Evolutionary conservation across 2,113 vertebrate genomes (phyloP).

Genomic region (Elephantulus edwardii): DNA sequence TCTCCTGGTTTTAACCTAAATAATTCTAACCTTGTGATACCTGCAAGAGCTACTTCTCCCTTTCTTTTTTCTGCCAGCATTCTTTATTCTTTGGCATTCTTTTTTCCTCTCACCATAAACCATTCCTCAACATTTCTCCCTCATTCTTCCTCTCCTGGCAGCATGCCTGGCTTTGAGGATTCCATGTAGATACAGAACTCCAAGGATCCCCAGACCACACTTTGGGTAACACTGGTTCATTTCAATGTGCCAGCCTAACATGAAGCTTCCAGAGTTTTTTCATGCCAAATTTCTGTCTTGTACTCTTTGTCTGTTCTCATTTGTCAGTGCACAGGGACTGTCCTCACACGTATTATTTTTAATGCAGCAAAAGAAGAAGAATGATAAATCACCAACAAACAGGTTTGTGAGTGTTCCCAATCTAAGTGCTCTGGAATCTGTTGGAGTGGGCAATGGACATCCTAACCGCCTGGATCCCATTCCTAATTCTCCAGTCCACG

Average conservation of each 20-base stretch:
- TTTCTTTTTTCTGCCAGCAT: not conserved
- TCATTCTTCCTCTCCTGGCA: not conserved
- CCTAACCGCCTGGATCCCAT: conserved; percentile 96
- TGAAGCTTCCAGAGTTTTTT: conserved; percentile 41
- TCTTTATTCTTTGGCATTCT: not conserved
- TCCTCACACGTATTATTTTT: conserved; percentile 87
- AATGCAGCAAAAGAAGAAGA: conserved; percentile 99
- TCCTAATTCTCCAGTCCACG: conserved; percentile 97
- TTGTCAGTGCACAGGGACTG: conserved; percentile 69
- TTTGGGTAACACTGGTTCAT: conserved; percentile 68
- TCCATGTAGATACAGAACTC: conserved; percentile 58
- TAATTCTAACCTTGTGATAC: not conserved
- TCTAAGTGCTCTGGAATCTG: conserved; percentile 95
- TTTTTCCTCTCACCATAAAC: not conserved
- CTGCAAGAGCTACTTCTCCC: not conserved
- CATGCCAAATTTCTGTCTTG: conserved; percentile 74
- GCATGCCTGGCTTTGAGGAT: conserved; percentile 47
- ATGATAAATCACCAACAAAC: conserved; percentile 94
- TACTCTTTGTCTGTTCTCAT: conserved; percentile 69
- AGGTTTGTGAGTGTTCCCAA: conserved; percentile 98
- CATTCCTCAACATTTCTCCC: not conserved
- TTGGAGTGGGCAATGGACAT: conserved; percentile 91
- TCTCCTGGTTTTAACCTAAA: conserved; percentile 48
- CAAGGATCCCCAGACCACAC: conserved; percentile 65
- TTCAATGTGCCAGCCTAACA: conserved; percentile 49